Conservation (phyloP, 2,113 vertebrate species). For the Leptosomus discolor region DNA sequence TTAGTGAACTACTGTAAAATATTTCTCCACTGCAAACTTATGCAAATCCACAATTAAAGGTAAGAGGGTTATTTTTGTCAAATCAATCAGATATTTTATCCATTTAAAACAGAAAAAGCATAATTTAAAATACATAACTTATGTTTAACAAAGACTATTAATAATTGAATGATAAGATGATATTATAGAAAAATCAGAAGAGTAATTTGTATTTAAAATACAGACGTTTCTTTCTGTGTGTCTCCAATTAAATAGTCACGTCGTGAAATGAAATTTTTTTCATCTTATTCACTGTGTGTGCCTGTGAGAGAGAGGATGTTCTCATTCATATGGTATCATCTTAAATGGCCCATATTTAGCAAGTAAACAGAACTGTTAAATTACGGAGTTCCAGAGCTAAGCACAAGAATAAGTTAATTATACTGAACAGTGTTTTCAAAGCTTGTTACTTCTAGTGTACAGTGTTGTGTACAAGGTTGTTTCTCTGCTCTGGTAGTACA, state of each 20-base stretch:
- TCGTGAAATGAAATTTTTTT: not conserved
- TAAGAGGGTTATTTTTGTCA: constrained; percentile 46
- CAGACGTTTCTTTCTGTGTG: not conserved
- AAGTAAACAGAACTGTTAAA: not conserved
- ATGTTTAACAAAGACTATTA: constrained; percentile 35
- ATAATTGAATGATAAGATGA: constrained; percentile 46
- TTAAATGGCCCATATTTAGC: not conserved
- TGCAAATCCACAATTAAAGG: constrained; percentile 50
- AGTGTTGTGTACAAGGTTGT: not conserved
- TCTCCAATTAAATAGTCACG: not conserved
- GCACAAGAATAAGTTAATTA: not conserved
- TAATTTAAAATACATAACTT: constrained; percentile 58
- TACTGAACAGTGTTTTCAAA: not conserved
- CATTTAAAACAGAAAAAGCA: constrained; percentile 36
- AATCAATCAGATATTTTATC: constrained; percentile 51
- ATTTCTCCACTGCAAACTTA: constrained; percentile 38
- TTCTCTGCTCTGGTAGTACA: not conserved
- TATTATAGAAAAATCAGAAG: not conserved
- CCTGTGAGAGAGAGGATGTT: not conserved
- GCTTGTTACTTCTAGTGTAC: not conserved
- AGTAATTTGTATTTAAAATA: not conserved
- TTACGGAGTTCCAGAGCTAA: not conserved
- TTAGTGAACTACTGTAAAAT: constrained; percentile 29
- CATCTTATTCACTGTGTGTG: not conserved
- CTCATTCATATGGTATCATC: not conserved